Percentiles rank a stretch among this genome's conserved stretches.
Evolutionary conservation across 2,113 vertebrate genomes (phyloP).

Genomic region (Phrynocephalus versicolor): DNA sequence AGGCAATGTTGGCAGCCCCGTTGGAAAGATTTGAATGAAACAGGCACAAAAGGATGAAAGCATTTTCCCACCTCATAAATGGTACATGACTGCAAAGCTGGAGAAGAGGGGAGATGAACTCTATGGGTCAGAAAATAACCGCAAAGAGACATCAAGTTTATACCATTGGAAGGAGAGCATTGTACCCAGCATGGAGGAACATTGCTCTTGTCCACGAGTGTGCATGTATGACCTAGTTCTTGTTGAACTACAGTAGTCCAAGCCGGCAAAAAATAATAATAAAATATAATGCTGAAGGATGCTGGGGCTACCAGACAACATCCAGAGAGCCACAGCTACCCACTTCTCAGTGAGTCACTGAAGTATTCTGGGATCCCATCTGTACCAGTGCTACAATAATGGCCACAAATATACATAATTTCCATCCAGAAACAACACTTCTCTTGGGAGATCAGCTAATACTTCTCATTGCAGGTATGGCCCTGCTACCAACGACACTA

Average conservation of each 20-base stretch:
- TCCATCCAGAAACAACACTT: background rate
- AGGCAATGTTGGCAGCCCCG: too few relatives aligned
- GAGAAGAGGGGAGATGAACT: background rate
- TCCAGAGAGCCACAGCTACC: background rate
- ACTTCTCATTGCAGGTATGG: background rate
- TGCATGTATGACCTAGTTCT: background rate
- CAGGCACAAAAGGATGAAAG: slow-evolving; percentile 28
- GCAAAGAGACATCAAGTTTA: background rate
- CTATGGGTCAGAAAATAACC: slow-evolving; percentile 15
- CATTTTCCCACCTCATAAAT: background rate
- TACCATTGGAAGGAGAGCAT: background rate
- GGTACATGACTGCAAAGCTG: background rate
- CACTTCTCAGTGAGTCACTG: background rate
- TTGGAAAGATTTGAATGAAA: slow-evolving; percentile 36
- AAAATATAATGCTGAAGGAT: too few relatives aligned
- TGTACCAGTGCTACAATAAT: background rate
- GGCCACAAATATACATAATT: background rate
- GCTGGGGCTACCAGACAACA: background rate
- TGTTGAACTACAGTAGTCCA: background rate
- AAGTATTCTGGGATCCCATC: background rate
- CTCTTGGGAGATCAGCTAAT: background rate
- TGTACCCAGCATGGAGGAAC: background rate
- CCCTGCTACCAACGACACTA: background rate
- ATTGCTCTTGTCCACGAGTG: background rate
- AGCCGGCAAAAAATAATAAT: background rate